Evolutionary conservation across 1,140 invertebrate genomes (phyloP).

Genomic region (Augochlora pura): DNA sequence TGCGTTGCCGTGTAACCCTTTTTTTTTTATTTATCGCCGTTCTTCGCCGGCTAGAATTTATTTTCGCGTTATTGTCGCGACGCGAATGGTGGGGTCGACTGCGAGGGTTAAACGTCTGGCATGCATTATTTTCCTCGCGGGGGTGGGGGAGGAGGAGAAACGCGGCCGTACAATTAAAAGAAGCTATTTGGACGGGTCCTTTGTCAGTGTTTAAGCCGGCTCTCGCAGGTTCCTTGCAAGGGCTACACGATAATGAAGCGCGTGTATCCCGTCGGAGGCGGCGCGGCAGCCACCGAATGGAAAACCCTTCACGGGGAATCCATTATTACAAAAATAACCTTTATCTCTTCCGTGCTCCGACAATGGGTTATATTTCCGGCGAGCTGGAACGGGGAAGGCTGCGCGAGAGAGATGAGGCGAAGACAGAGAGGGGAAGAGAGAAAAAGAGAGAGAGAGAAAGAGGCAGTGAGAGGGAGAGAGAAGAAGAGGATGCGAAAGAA

Average conservation of each 20-base stretch:
- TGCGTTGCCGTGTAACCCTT: too few species aligned
- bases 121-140: too few species aligned
- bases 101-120: too few species aligned
- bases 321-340: constrained; percentile 55
- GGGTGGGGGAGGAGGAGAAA: too few species aligned
- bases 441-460: neutral
- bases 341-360: constrained; percentile 21
- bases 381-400: too few species aligned
- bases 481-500: neutral
- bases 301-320: constrained; percentile 17
- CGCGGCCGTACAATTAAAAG: constrained; percentile 43
- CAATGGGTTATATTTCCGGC: constrained; percentile 11
- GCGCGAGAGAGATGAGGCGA: too few species aligned
- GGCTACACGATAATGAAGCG: constrained; percentile 22
- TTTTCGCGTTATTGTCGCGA: too few species aligned
- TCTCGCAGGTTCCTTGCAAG: neutral
- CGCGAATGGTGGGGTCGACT: too few species aligned
- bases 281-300: neutral
- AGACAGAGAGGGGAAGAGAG: neutral
- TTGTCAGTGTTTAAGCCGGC: constrained; percentile 36
- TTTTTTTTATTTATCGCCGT: too few species aligned
- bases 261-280: constrained; percentile 20
- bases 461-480: too few species aligned
- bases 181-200: constrained; percentile 31
- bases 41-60: too few species aligned